phyloP scores from a whole-genome alignment of 2,113 vertebrate genomes.

The Callithrix jacchus region DNA sequence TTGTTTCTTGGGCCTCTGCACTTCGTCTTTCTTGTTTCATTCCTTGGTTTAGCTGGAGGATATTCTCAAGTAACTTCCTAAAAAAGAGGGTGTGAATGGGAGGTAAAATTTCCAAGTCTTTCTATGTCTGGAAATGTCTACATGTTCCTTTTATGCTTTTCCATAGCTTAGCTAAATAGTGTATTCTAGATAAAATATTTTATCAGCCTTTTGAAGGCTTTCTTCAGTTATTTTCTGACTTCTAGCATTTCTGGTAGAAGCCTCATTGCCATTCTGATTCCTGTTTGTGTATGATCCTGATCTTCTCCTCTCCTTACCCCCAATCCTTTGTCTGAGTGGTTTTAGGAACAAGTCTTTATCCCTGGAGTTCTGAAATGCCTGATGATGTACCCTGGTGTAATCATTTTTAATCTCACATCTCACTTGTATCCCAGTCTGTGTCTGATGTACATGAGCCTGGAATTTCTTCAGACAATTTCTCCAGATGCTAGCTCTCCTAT shows the following conservation, averaged over 20 bases:
- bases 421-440: not conserved
- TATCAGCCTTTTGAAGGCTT: not conserved
- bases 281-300: not conserved
- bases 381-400: rapidly evolving
- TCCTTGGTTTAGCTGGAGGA: constrained; percentile 18
- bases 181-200: not conserved
- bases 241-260: not conserved
- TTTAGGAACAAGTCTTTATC: not conserved
- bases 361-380: not conserved
- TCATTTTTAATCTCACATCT: not conserved
- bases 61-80: constrained; percentile 45
- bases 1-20: not conserved
- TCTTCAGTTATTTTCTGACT: not conserved
- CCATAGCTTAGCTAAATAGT: not conserved
- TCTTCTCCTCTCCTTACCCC: not conserved
- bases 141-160: not conserved
- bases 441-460: not conserved
- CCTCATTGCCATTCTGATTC: not conserved
- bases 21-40: constrained; percentile 58
- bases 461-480: not conserved
- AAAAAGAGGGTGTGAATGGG: constrained; percentile 29
- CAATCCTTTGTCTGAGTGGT: not conserved
- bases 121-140: not conserved
- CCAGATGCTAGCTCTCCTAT: not conserved
- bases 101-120: not conserved